A percentile compares a stretch with the other conserved stretches of the same genome.
These are phyloP conservation scores for Tretioscincus oriximinensis DNA, from an alignment of 2,113 vertebrate species.

Conservation along the genomic window DNA sequence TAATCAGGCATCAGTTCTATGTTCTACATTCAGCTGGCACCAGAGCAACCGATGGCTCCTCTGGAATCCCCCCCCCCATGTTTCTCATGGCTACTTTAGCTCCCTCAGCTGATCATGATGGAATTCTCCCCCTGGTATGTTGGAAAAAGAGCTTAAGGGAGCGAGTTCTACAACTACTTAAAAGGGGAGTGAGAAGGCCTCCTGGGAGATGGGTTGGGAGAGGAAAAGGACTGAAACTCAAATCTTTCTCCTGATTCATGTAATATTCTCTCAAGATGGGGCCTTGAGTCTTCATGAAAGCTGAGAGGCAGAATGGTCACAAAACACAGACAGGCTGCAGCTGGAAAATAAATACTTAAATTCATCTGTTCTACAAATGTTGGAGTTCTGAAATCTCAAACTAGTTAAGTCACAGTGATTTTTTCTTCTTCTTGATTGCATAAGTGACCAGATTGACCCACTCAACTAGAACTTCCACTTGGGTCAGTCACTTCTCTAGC, in stretches of 20 bases:
- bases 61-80: background rate
- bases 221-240: background rate
- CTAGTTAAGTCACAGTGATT: background rate
- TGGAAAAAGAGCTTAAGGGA: background rate
- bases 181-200: background rate
- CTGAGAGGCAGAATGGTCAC: background rate
- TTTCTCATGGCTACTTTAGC: background rate
- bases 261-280: background rate
- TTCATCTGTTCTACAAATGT: background rate
- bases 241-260: background rate
- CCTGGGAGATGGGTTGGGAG: background rate
- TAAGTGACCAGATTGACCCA: background rate
- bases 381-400: background rate
- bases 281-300: background rate
- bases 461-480: background rate
- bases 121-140: too few species aligned
- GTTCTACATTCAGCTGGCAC: background rate
- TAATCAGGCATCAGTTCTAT: background rate
- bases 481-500: background rate
- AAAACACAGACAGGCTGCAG: background rate
- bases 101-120: background rate
- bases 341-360: background rate
- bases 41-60: background rate
- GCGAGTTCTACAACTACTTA: background rate
- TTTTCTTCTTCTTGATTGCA: background rate